Conservation (phyloP, 1,140 invertebrate species). For the Ostrea denselamellosa region DNA sequence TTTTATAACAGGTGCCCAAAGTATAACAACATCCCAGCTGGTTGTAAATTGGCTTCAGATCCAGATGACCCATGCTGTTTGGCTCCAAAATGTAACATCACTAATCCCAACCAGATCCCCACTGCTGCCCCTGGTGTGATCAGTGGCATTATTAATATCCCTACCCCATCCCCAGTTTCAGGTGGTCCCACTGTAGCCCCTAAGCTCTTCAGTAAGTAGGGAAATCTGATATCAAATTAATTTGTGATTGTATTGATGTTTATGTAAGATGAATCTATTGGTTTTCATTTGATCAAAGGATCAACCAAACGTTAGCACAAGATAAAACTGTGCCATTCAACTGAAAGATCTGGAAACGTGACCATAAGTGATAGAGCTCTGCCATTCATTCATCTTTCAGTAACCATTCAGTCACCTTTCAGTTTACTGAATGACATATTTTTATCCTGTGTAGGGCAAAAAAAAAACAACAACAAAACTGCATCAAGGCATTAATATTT, state of each 20-base stretch:
- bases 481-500: too few species aligned
- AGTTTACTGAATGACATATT: too few species aligned
- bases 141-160: conserved; percentile 60
- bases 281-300: too few species aligned
- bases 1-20: conserved; percentile 64
- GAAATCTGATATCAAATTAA: not conserved
- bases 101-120: conserved; percentile 58
- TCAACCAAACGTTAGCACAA: too few species aligned
- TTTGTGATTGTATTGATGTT: not conserved
- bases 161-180: conserved; percentile 63
- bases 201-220: conserved; percentile 59
- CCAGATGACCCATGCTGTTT: conserved; percentile 66
- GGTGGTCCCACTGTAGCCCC: conserved; percentile 58
- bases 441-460: too few species aligned
- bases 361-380: too few species aligned
- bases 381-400: too few species aligned
- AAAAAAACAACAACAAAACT: too few species aligned
- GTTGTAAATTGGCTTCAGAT: conserved; percentile 65
- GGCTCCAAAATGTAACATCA: conserved; percentile 59
- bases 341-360: too few species aligned
- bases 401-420: too few species aligned
- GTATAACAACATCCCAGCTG: conserved; percentile 59
- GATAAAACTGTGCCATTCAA: too few species aligned
- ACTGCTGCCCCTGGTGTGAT: conserved; percentile 62
- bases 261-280: too few species aligned